Evolutionary conservation across 2,888 invertebrate species (phyloP).

Genomic region (Carpatolechia fugitivella): DNA sequence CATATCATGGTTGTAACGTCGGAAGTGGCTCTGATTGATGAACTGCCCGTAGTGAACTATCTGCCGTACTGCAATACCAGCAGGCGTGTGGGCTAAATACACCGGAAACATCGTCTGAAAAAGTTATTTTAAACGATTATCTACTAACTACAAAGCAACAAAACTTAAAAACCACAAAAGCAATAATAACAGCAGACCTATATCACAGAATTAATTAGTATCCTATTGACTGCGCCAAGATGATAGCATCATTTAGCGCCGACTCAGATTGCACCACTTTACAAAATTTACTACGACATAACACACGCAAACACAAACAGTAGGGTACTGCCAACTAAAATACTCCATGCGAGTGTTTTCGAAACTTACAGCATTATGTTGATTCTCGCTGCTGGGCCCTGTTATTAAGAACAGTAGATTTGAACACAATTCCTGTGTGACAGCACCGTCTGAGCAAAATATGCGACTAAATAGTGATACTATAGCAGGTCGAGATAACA

Average conservation of each 20-base stretch:
- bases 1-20: slow-evolving; percentile 74
- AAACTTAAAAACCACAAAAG: no score
- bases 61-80: slow-evolving; percentile 83
- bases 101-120: slow-evolving; percentile 82
- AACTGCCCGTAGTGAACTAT: slow-evolving; percentile 84
- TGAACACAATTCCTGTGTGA: slow-evolving; percentile 78
- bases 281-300: no score
- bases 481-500: slow-evolving; percentile 77
- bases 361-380: slow-evolving; percentile 70
- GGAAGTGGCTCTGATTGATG: slow-evolving; percentile 65
- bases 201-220: no score
- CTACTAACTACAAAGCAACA: no score
- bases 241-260: no score
- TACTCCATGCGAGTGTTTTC: not conserved
- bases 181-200: no score
- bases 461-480: slow-evolving; percentile 57
- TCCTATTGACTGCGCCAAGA: no score
- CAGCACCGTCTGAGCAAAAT: slow-evolving; percentile 71
- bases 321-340: not conserved
- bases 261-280: no score
- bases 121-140: not conserved
- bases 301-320: no score
- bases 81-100: slow-evolving; percentile 81
- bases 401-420: slow-evolving; percentile 80
- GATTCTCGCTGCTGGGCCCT: slow-evolving; percentile 76